A percentile compares a stretch with the other conserved stretches of the same genome.
Conservation (phyloP, 2,113 vertebrate genomes). For the Oncorhynchus clarkii region DNA sequence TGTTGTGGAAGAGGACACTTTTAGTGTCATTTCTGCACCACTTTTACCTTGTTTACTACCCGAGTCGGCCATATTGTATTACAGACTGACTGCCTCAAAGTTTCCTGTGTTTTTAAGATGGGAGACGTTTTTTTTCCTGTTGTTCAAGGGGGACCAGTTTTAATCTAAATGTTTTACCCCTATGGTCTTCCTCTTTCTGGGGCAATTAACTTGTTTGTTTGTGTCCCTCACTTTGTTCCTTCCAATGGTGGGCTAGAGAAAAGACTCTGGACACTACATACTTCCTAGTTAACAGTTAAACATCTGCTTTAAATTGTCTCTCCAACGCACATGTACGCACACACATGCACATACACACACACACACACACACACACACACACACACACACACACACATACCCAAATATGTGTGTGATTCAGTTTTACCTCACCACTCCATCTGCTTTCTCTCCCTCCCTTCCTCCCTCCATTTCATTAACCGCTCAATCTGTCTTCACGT, state of each 20-base stretch:
- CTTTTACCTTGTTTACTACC: neutral
- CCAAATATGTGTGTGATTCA: no score
- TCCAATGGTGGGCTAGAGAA: neutral
- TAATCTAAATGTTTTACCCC: neutral
- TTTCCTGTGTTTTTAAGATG: neutral
- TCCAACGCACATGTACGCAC: no score
- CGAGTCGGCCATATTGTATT: constrained; percentile 8
- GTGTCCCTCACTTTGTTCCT: neutral
- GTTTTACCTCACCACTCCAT: no score
- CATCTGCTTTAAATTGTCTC: no score
- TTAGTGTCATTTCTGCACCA: neutral
- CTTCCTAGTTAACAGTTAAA: neutral
- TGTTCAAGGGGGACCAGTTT: neutral
- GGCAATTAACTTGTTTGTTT: neutral
- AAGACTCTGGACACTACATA: neutral
- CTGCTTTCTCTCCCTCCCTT: no score
- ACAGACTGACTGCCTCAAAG: neutral
- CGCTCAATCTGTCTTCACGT: no score
- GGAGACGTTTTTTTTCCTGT: neutral
- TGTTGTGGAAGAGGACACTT: constrained; percentile 6
- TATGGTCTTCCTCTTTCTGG: neutral
- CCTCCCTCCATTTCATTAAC: no score
- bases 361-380: no score
- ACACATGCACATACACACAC: no score
- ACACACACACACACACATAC: no score